phyloP scores from a whole-genome alignment of 2,888 invertebrate genomes.

The Listrodromus nycthemerus region DNA sequence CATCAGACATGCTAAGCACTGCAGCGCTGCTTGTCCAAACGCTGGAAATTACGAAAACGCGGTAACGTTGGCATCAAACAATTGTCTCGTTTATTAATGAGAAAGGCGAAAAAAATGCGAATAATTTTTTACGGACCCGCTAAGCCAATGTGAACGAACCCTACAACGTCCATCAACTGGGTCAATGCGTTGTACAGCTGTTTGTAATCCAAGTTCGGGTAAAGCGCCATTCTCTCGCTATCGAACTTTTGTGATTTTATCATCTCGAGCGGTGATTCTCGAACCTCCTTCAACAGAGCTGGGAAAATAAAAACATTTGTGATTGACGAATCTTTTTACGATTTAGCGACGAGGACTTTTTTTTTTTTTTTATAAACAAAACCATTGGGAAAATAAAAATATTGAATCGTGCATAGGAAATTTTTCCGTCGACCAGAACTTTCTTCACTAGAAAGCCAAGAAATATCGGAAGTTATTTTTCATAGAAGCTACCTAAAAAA shows the following conservation, averaged over 20 bases:
- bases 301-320: conserved; percentile 68
- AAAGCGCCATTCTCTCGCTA: conserved; percentile 93
- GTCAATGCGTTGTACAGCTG: conserved; percentile 96
- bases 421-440: no score
- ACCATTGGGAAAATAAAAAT: no score
- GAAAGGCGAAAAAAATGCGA: background rate
- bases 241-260: conserved; percentile 95
- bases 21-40: conserved; percentile 96
- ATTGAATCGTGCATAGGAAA: no score
- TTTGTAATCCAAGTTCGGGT: conserved; percentile 98
- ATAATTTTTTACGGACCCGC: conserved; percentile 86
- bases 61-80: background rate
- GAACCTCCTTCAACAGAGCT: conserved; percentile 99
- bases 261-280: conserved; percentile 96
- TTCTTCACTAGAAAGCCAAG: no score
- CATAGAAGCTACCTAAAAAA: no score
- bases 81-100: background rate
- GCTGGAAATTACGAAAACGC: conserved; percentile 85
- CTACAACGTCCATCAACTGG: conserved; percentile 96
- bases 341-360: background rate
- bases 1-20: conserved; percentile 96
- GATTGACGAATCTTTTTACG: conserved; percentile 1
- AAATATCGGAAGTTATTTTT: no score
- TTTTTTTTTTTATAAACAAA: background rate
- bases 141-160: conserved; percentile 94